Evolutionary conservation across 2,888 invertebrate species (phyloP), one percentile per base, ranked within the genome.

Genomic region (Cataglyphis altisquamis): DNA sequence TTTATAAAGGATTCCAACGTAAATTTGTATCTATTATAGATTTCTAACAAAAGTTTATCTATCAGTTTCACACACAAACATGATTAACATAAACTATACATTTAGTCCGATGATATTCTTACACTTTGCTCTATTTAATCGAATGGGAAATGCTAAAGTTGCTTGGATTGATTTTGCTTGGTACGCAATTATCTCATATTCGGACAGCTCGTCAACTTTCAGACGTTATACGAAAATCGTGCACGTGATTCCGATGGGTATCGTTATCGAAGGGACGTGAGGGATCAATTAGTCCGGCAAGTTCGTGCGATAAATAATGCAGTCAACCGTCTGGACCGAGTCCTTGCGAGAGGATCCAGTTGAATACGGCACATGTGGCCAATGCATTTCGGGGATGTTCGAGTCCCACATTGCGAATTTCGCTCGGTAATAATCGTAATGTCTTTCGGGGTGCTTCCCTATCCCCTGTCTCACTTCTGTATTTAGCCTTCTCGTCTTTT

Each of bases 191-290:
- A 72, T 72, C 45, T 12, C 72, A 21, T 32, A 60, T 72, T 48
- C 36, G 55, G 41, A 41, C 77, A 72, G 60, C 45, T 80, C 78
- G 45, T n/a, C 29, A 80, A 80, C 72, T 80, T 45, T 72, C 36
- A 63, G 10, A 70, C 45, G 21, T 60, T 60, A 36, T 60, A 72
- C 45, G 32, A 60, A 48, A 70, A 80, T 84, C 70, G 62, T 60
- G 62, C 66, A 57, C 78, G 62, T 45, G 72, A 84, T 83, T 60
- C 57, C 82, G 73, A 55, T 77, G 83, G 74, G 64, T 81, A 67
- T 82, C 62, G 73, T 63, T 52, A 84, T 82, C 32, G 64, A 57
- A 66, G 84, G 86, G 97, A 97, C 97, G 94, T 96, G 97, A 57
- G 70, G 90, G 90, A 90, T 91, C 91, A 92, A 93, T 93, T 93